Base-by-base conservation (phyloP, 2,888 invertebrate genomes). In the Vandiemenella viatica region DNA sequence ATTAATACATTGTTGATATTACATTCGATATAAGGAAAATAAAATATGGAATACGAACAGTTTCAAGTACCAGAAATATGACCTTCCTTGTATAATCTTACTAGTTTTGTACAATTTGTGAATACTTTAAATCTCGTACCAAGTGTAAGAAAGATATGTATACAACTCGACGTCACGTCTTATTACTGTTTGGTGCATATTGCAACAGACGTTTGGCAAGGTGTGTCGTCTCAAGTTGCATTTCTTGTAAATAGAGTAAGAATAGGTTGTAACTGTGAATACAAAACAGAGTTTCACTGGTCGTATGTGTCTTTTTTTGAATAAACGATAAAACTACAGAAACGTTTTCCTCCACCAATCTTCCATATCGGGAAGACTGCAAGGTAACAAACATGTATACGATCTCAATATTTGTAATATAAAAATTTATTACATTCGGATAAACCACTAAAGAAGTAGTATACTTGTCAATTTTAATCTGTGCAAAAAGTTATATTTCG, bases 101-200 rank as follows among this genome's bases (percentile, higher is more conserved):
- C 50, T 54, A 54, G 54, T 54, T 54, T 54, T 54, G 51, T 54
- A 54, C 54, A 52, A 49, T 50, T 47, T 53, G 51, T 49, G 53
- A 51, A 45, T 46, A 45, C 26, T 38, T 42, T 18, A n/a, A 23
- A 18, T 16, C 42, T 13, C 5, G 7, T 8, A 8, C 13, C 13
- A 7, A n/a, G 13, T 16, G 15, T 10, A 13, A 20, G 32, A n/a
- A 32, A n/a, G n/a, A 32, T 32, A 32, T 32, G 32, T 32, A 32
- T 32, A 32, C 32, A 32, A n/a, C 10, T 13, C 32, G 32, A 32
- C 10, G n/a, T 10, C 13, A 32, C n/a, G 32, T 10, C 32, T 32
- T n/a, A n/a, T n/a, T n/a, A n/a, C n/a, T n/a, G n/a, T n/a, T n/a
- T n/a, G n/a, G n/a, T n/a, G n/a, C n/a, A n/a, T n/a, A n/a, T n/a